Conservation (phyloP, 2,888 invertebrate genomes). For the Phengaris alcon region DNA sequence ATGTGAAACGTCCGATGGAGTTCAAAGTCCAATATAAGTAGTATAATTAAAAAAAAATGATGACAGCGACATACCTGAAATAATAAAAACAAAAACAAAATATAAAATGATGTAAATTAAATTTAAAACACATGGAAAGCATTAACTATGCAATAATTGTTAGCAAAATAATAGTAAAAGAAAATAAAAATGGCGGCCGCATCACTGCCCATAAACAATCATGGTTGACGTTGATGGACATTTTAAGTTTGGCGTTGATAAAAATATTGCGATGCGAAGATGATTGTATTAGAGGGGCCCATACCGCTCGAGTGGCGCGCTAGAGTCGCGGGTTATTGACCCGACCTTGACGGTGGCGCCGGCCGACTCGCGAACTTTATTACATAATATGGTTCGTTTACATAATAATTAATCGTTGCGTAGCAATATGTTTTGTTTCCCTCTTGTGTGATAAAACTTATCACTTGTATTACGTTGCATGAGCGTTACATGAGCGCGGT, state of each 20-base stretch:
- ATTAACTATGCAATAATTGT: not conserved
- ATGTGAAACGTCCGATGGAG: no score
- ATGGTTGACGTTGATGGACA: slow-evolving; percentile 13
- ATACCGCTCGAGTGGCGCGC: slow-evolving; percentile 42
- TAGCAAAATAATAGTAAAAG: not conserved
- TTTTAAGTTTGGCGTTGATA: slow-evolving; percentile 1
- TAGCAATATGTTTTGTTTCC: slow-evolving; percentile 18
- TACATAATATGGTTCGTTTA: slow-evolving; percentile 28
- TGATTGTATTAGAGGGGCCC: slow-evolving; percentile 31
- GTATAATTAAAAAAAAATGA: no score
- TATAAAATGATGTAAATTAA: no score
- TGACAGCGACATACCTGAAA: no score
- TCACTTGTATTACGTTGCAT: not conserved
- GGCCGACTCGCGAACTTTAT: slow-evolving; percentile 46
- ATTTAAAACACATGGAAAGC: no score
- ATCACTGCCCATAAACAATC: not conserved
- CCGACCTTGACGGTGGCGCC: slow-evolving; percentile 68
- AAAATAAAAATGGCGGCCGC: not conserved
- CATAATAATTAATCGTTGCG: slow-evolving; percentile 31
- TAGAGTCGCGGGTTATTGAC: slow-evolving; percentile 70
- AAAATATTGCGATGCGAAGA: slow-evolving; percentile 25
- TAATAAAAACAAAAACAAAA: no score
- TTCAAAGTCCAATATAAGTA: no score
- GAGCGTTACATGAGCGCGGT: no score
- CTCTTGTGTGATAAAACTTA: slow-evolving; percentile 28